Evolutionary conservation across 2,797 vertebrate species (phyloP).

Genomic region (Chloroceryle inda): DNA sequence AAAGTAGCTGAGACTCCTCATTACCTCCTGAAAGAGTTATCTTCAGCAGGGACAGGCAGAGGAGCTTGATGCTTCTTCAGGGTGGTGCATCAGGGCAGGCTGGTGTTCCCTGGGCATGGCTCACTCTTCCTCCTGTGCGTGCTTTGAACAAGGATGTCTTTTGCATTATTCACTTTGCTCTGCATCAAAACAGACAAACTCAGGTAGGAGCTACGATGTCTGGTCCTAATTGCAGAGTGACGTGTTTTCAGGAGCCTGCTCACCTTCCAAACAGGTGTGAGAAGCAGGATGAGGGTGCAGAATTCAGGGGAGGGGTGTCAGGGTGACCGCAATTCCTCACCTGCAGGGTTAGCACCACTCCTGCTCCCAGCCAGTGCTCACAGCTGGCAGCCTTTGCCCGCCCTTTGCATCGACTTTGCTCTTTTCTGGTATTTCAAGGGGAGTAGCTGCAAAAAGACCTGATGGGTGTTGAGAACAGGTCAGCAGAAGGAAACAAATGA

Average conservation of each 20-base stretch:
- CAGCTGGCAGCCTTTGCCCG: background rate
- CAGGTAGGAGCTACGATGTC: background rate
- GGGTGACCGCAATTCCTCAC: background rate
- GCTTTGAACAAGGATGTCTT: background rate
- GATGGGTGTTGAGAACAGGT: background rate
- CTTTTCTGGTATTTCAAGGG: background rate
- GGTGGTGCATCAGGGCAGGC: background rate
- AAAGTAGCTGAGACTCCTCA: background rate
- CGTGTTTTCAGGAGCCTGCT: background rate
- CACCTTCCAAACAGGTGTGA: background rate
- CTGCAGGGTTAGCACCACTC: background rate
- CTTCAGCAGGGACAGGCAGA: background rate
- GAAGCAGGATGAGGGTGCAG: background rate
- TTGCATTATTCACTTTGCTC: background rate
- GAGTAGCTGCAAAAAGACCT: background rate
- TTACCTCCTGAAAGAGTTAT: background rate
- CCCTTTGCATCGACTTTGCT: background rate
- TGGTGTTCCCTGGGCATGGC: background rate
- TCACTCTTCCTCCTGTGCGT: background rate
- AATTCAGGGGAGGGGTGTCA: background rate
- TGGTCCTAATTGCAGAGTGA: background rate
- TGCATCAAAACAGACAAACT: background rate
- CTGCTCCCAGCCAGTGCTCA: background rate
- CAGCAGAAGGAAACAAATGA: background rate
- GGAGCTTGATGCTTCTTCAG: background rate